phyloP scores from a whole-genome alignment of 64 coral and sea anemone genomes.

The Exaiptasia diaphana region DNA sequence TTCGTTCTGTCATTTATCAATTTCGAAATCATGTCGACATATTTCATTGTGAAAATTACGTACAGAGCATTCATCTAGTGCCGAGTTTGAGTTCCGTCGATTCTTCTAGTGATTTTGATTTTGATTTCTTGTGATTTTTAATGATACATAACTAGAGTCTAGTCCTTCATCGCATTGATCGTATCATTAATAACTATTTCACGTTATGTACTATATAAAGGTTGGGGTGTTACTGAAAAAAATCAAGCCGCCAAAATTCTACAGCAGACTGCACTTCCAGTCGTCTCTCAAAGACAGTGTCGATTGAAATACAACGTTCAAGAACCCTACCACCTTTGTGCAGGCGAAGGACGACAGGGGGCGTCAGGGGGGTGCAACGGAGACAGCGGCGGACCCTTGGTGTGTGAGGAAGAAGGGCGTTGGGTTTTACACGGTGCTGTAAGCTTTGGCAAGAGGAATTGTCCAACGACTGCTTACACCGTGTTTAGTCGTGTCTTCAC shows the following conservation, averaged over 20 bases:
- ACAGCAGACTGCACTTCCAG: constrained; percentile 58
- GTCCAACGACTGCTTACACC: constrained; percentile 67
- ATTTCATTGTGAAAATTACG: no score
- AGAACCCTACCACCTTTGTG: constrained; percentile 59
- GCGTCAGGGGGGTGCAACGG: constrained; percentile 52
- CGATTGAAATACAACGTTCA: constrained; percentile 41
- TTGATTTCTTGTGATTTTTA: no score
- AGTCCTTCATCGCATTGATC: no score
- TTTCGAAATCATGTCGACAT: no score
- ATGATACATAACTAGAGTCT: no score
- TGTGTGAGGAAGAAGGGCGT: constrained; percentile 32
- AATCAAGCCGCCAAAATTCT: constrained; percentile 29
- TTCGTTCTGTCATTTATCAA: no score
- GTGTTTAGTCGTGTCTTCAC: constrained; percentile 68
- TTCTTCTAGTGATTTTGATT: no score
- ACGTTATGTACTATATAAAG: background rate
- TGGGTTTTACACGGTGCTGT: constrained; percentile 70
- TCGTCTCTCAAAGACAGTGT: constrained; percentile 59
- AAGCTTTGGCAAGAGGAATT: constrained; percentile 61
- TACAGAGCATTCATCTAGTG: no score
- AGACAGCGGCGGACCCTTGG: constrained; percentile 68
- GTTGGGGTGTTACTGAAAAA: constrained; percentile 64
- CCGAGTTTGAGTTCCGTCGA: no score
- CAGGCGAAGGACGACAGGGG: constrained; percentile 22
- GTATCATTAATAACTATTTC: background rate